phyloP scores from a whole-genome alignment of 1,140 invertebrate species.

The Pseudachorutes palmiensis region DNA sequence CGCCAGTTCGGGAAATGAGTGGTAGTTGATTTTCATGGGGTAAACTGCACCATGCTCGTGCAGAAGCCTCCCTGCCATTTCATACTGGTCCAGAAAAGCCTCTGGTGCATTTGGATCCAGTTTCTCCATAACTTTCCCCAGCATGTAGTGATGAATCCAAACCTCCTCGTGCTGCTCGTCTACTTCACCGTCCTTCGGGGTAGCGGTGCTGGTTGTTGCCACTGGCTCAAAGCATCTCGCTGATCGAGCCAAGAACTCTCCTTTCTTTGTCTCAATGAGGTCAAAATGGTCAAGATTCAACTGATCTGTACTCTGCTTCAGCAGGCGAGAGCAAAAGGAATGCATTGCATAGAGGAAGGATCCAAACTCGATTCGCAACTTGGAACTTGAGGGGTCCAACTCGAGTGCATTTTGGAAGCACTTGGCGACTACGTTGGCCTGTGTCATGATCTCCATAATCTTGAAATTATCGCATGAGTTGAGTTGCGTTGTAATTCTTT shows the following conservation, averaged over 20 bases:
- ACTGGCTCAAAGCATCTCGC: slow-evolving; percentile 57
- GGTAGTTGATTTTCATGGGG: slow-evolving; percentile 76
- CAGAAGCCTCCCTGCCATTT: slow-evolving; percentile 61
- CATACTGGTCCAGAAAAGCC: slow-evolving; percentile 70
- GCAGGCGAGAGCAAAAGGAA: slow-evolving; percentile 71
- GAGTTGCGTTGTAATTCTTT: slow-evolving; percentile 68
- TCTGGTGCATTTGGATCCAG: slow-evolving; percentile 56
- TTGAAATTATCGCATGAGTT: slow-evolving; percentile 54
- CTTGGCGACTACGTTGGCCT: slow-evolving; percentile 58
- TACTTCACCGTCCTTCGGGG: slow-evolving; percentile 42
- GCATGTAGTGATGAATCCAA: slow-evolving; percentile 87
- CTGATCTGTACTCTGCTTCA: slow-evolving; percentile 63
- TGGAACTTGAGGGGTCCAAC: slow-evolving; percentile 59
- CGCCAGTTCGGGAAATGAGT: slow-evolving; percentile 67
- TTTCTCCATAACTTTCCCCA: slow-evolving; percentile 84
- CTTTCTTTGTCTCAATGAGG: slow-evolving; percentile 62
- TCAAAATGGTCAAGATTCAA: slow-evolving; percentile 68
- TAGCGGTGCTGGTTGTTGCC: not conserved
- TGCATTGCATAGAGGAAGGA: slow-evolving; percentile 76
- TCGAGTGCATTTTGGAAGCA: slow-evolving; percentile 71
- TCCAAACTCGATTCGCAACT: slow-evolving; percentile 82
- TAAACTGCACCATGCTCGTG: slow-evolving; percentile 73
- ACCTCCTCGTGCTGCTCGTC: slow-evolving; percentile 57
- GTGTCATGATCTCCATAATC: slow-evolving; percentile 61
- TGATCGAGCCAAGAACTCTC: slow-evolving; percentile 66